A percentile compares a stretch with the other conserved stretches of the same genome.
These are phyloP conservation scores for Chaenogobius annularis DNA, from an alignment of 2,113 vertebrate genomes.

Conservation along the genomic window DNA sequence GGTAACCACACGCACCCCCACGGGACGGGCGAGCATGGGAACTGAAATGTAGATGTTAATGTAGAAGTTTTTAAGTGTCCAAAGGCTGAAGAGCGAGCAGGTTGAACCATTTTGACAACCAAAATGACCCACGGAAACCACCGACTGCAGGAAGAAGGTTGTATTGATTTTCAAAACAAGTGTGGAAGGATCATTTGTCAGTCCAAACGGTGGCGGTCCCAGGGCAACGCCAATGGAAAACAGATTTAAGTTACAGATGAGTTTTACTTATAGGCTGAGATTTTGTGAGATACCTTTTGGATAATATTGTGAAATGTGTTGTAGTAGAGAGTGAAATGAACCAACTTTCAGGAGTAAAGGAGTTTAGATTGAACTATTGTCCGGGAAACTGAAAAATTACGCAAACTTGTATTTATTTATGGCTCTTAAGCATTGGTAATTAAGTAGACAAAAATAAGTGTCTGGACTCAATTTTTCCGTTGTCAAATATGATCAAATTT, in stretches of 20 bases:
- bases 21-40: conserved; percentile 10
- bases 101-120: conserved; percentile 21
- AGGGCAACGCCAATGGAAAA: not conserved
- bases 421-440: too few relatives aligned
- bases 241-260: not conserved
- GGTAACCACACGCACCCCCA: conserved; percentile 38
- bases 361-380: too few relatives aligned
- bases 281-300: not conserved
- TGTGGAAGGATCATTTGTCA: conserved; percentile 16
- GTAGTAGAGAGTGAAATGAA: too few relatives aligned
- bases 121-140: not conserved
- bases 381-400: too few relatives aligned
- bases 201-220: not conserved
- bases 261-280: not conserved
- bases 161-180: conserved; percentile 20
- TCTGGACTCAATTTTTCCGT: too few relatives aligned
- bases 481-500: too few relatives aligned
- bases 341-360: too few relatives aligned
- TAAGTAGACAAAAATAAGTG: too few relatives aligned
- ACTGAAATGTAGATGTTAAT: conserved; percentile 8
- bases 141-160: not conserved
- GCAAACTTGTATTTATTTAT: too few relatives aligned
- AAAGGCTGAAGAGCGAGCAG: conserved; percentile 13
- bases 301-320: not conserved
- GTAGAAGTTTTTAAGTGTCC: conserved; percentile 3